Conservation (phyloP, 2,113 vertebrate species). For the Daboia siamensis region DNA sequence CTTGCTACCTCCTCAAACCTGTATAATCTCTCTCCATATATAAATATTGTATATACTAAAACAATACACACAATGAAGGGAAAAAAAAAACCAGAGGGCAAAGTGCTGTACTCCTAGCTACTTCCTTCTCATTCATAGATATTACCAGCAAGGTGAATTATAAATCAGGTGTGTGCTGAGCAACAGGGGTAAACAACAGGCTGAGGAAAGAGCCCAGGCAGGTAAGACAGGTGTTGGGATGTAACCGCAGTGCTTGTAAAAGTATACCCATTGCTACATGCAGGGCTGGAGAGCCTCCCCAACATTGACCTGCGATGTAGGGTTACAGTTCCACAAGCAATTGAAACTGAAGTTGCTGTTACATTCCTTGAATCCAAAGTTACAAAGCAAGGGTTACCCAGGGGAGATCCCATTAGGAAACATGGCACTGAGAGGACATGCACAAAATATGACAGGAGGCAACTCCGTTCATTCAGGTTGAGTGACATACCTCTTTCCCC, state of each 20-base stretch:
- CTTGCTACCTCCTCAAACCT: constrained; percentile 47
- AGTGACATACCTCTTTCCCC: constrained; percentile 98
- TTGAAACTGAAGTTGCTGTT: constrained; percentile 71
- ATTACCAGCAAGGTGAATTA: constrained; percentile 59
- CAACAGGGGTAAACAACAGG: constrained; percentile 73
- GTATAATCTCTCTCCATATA: constrained; percentile 74
- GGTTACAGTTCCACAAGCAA: constrained; percentile 80
- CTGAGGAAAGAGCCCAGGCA: constrained; percentile 73
- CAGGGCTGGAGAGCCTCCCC: constrained; percentile 66
- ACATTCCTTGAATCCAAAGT: constrained; percentile 75
- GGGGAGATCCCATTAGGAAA: constrained; percentile 74
- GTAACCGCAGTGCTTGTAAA: constrained; percentile 76
- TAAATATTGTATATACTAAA: constrained; percentile 77
- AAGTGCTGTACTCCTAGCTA: constrained; percentile 64
- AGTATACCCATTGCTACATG: constrained; percentile 75
- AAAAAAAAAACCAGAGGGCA: constrained; percentile 61
- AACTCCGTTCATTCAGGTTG: constrained; percentile 76
- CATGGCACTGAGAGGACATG: constrained; percentile 84
- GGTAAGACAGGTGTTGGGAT: constrained; percentile 72
- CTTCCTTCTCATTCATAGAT: constrained; percentile 51
- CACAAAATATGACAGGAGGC: constrained; percentile 81
- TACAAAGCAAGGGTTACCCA: constrained; percentile 73
- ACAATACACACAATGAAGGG: constrained; percentile 72
- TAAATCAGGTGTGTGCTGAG: constrained; percentile 66
- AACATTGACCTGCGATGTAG: constrained; percentile 69